Conservation (phyloP, 2,888 invertebrate genomes). For the Cremastobaeus sp. region DNA sequence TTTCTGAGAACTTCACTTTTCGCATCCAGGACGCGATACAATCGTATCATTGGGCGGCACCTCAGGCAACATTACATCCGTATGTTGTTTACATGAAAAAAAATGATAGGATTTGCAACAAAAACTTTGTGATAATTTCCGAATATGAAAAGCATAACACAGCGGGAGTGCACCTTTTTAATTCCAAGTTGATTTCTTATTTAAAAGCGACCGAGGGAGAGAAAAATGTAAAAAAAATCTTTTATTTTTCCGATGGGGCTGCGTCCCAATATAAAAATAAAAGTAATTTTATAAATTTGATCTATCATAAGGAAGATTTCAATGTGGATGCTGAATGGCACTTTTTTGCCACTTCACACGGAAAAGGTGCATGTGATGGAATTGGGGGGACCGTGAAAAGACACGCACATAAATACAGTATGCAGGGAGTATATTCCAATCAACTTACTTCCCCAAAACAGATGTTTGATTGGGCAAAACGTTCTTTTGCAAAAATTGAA, state of each 20-base stretch:
- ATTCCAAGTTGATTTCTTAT: conserved; percentile 15
- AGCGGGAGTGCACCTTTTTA: conserved; percentile 12
- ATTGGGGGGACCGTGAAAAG: conserved; percentile 24
- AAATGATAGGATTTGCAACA: background rate
- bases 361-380: conserved; percentile 25
- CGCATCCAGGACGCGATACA: conserved; percentile 26
- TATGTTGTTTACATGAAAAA: conserved; percentile 20
- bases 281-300: conserved; percentile 16
- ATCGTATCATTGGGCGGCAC: conserved; percentile 20
- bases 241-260: conserved; percentile 23
- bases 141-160: background rate
- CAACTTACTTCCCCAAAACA: background rate
- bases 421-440: conserved; percentile 2
- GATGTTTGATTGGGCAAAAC: background rate
- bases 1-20: conserved; percentile 28
- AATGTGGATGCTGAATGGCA: conserved; percentile 12
- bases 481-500: background rate
- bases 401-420: conserved; percentile 4
- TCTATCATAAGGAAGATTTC: conserved; percentile 20
- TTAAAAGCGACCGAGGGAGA: conserved; percentile 1
- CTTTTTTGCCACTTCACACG: conserved; percentile 34
- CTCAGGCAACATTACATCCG: conserved; percentile 15
- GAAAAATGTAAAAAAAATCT: conserved; percentile 6
- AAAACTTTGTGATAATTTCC: conserved; percentile 4
- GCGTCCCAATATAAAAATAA: conserved; percentile 3